Evolutionary conservation across 2,797 vertebrate species (phyloP), one percentile per base, ranked within the genome.

Genomic region (Geotrypetes seraphini): DNA sequence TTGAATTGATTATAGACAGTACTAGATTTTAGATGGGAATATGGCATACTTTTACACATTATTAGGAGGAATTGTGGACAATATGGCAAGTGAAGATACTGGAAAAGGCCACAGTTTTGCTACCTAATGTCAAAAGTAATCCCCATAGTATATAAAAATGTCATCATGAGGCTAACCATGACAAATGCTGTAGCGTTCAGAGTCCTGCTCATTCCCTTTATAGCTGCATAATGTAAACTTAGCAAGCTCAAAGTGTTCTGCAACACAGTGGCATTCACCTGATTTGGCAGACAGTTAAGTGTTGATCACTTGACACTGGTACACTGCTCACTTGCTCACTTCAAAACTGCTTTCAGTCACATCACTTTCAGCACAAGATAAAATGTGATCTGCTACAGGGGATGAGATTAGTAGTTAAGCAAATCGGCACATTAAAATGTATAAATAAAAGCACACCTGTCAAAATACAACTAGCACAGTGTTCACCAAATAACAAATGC

Each of bases 171-270:
- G 53, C 64, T 60, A 41, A 50, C 53, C 56, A 41, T 55, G 59
- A 67, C 61, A 77, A 82, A 82, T 79, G 60, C 61, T 72, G 41
- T n/a, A 25, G 50, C 63, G 61, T 69, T 73, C 71, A 66, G 27
- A 26, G 60, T 52, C 30, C 31, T n/a, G 26, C 58, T 47, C 43
- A 13, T 41, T 58, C 71, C 73, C 79, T 83, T 84, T 77, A 76
- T 77, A 73, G 71, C 48, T 9, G 41, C 65, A 61, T 60, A 60
- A 62, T 55, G 36, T 22, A 36, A 53, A 21, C 47, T 28, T 48
- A 37, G 50, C 43, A 47, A 68, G 26, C 29, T 48, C 31, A n/a
- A n/a, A n/a, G n/a, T n/a, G n/a, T n/a, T 37, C 12, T 37, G 15
- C n/a, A 27, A 46, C 30, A 46, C 39, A 29, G 16, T 53, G 5